A percentile compares a stretch with the other conserved stretches of the same genome.
phyloP scores from a whole-genome alignment of 2,888 invertebrate genomes.

The Dolomedes plantarius region DNA sequence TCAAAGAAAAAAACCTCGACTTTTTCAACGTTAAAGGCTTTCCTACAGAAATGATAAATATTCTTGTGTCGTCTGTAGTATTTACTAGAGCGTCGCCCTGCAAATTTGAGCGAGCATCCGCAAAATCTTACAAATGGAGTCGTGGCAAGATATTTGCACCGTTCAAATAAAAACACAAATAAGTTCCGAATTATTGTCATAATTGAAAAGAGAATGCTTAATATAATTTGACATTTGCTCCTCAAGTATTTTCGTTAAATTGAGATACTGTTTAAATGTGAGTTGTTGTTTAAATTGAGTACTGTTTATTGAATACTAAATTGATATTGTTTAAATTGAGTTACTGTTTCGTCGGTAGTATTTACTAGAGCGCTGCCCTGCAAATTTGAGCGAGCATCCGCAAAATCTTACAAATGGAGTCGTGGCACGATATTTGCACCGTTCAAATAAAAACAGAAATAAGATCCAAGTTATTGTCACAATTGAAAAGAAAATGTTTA shows the following conservation, averaged over 20 bases:
- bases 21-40: conserved; percentile 40
- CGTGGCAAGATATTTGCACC: not conserved
- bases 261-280: no score
- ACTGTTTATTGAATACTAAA: no score
- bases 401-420: conserved; percentile 44
- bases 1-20: conserved; percentile 44
- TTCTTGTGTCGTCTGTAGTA: conserved; percentile 53
- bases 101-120: conserved; percentile 50
- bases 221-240: no score
- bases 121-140: conserved; percentile 44
- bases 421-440: not conserved
- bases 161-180: no score
- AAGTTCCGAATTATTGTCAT: no score
- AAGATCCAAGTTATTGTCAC: no score
- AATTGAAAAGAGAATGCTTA: no score
- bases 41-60: conserved; percentile 61
- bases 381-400: conserved; percentile 50
- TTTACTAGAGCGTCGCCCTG: conserved; percentile 50
- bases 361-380: conserved; percentile 50
- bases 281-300: no score
- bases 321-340: no score
- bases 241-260: no score
- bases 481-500: no score
- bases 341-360: conserved; percentile 51
- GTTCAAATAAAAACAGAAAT: no score